Evolutionary conservation across 2,888 invertebrate genomes (phyloP), one percentile per base, ranked within the genome.

Genomic region (Habroteleia sp.): DNA sequence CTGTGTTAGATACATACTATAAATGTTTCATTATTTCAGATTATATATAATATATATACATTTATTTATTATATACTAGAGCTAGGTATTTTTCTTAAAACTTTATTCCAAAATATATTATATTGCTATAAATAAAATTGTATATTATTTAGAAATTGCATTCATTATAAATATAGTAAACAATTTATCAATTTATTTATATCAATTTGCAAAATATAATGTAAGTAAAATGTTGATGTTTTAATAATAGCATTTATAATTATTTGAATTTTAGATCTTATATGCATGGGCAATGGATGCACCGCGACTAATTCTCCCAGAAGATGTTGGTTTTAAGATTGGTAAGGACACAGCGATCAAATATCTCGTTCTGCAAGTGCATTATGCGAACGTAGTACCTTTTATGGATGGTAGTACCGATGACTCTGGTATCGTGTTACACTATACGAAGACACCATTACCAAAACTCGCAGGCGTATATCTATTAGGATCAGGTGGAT

Each of bases 211-310:
- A 3, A 20, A 20, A 16, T 2, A 39, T 16, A 39, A 14, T 46
- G 2, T 23, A 27, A 3, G 2, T 13, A 14, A 29, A 33, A 8
- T 42, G 25, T 35, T 20, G n/a, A n/a, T n/a, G n/a, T n/a, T n/a
- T n/a, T n/a, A n/a, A n/a, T n/a, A n/a, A n/a, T n/a, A n/a, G n/a
- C n/a, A n/a, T n/a, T n/a, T n/a, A n/a, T n/a, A n/a, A n/a, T n/a
- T n/a, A n/a, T n/a, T n/a, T 20, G 5, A 20, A 31, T 68, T 73
- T 6, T 88, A 96, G 94, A 94, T 97, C 52, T 91, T 98, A 5
- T 98, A 97, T 88, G 97, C 97, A 0, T 98, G 97, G 97, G 98
- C 97, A 1, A 91, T 95, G 79, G 96, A 97, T 86, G 97, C 98
- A 0, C 96, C 96, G 0, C 92, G 92, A 54, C 89, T 98, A 2